Evolutionary conservation across 2,888 invertebrate species (phyloP).

Genomic region (Limulus polyphemus): DNA sequence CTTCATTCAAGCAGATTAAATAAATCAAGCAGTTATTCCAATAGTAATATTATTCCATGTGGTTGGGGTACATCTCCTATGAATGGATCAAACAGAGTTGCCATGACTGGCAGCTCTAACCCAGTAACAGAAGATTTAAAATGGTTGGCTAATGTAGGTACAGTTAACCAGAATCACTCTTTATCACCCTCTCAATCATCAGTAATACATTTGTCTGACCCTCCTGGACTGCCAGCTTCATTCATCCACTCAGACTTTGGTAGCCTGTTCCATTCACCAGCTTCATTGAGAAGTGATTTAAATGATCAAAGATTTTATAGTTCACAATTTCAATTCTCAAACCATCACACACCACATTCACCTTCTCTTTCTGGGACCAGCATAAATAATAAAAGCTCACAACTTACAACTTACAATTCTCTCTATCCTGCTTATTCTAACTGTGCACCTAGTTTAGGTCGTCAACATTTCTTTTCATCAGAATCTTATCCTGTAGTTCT

Average conservation of each 20-base stretch:
- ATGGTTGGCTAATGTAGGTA: slow-evolving; percentile 21
- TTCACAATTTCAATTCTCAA: background rate
- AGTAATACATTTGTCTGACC: too few relatives aligned
- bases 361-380: too few relatives aligned
- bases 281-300: background rate
- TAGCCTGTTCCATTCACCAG: background rate
- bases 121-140: slow-evolving; percentile 15
- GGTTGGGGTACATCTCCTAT: slow-evolving; percentile 2
- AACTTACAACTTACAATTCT: too few relatives aligned
- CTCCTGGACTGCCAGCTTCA: background rate
- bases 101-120: slow-evolving; percentile 17
- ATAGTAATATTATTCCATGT: too few relatives aligned
- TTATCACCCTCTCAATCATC: slow-evolving; percentile 2
- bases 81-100: slow-evolving; percentile 17
- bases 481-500: background rate
- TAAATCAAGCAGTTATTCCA: too few relatives aligned
- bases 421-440: background rate
- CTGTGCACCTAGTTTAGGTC: background rate
- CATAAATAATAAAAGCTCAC: too few relatives aligned
- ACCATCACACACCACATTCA: too few relatives aligned
- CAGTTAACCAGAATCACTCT: slow-evolving; percentile 4
- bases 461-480: background rate
- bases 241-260: background rate
- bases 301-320: background rate
- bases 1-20: too few relatives aligned